These are phyloP conservation scores for Drosophila ambigua DNA, from an alignment of 1,140 invertebrate species.

Conservation along the genomic window DNA sequence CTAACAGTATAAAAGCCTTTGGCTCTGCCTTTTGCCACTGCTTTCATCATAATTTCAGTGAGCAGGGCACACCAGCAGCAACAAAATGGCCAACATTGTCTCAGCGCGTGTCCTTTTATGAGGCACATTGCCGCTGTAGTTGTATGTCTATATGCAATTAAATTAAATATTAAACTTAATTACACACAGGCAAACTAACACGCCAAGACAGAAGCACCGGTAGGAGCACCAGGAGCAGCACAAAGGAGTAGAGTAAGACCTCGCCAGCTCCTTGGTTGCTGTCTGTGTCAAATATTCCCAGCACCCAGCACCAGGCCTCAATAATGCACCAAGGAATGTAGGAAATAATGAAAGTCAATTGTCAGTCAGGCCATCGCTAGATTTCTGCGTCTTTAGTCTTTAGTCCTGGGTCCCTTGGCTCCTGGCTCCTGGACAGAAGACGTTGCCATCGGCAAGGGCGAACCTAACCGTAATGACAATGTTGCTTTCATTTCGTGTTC, in stretches of 20 bases:
- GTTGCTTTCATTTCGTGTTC: constrained; percentile 68
- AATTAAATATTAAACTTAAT: constrained; percentile 83
- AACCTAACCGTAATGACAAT: constrained; percentile 70
- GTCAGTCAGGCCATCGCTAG: constrained; percentile 57
- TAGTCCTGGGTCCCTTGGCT: constrained; percentile 37
- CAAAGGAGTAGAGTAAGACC: not conserved
- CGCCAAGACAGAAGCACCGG: constrained; percentile 36
- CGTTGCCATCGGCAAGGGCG: constrained; percentile 16
- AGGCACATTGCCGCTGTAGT: constrained; percentile 23
- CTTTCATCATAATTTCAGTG: constrained; percentile 77
- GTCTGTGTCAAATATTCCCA: constrained; percentile 67
- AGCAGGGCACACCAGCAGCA: constrained; percentile 42
- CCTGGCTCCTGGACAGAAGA: constrained; percentile 33
- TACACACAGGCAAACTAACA: constrained; percentile 75
- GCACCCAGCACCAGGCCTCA: constrained; percentile 70
- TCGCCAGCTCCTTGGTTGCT: constrained; percentile 47
- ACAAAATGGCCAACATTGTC: constrained; percentile 62
- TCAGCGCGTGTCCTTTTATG: constrained; percentile 71
- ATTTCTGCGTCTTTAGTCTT: constrained; percentile 32
- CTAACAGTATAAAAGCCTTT: constrained; percentile 30
- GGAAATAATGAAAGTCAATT: constrained; percentile 81
- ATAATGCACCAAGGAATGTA: constrained; percentile 80
- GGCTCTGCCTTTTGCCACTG: constrained; percentile 31
- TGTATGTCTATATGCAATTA: constrained; percentile 74
- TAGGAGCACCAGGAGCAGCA: not conserved